Percentiles rank a stretch among this genome's conserved stretches.
phyloP scores from a whole-genome alignment of 2,113 vertebrate species.

The Salvelinus alpinus region DNA sequence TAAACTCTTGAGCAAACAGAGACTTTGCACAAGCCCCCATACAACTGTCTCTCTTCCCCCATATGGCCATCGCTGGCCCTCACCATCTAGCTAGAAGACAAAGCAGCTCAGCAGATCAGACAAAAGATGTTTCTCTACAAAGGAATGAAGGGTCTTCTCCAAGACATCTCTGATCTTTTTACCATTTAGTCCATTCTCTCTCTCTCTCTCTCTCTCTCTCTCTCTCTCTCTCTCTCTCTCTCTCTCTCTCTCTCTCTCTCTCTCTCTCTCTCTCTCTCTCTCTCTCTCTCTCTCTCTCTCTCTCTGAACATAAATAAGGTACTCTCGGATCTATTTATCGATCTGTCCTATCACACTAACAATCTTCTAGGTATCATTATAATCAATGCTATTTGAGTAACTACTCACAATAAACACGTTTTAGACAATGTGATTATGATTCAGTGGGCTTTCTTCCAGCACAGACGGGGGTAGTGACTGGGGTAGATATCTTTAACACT shows the following conservation, averaged over 20 bases:
- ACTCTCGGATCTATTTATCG: conserved; percentile 8
- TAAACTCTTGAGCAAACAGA: conserved; percentile 75
- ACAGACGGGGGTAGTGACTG: not conserved
- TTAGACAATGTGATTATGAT: conserved; percentile 6
- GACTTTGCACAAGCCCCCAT: conserved; percentile 53
- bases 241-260: too few species aligned
- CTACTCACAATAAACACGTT: not conserved
- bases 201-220: too few species aligned
- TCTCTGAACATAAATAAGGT: not conserved
- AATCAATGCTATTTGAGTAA: not conserved
- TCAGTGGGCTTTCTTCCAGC: conserved; percentile 8
- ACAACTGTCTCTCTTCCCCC: not conserved
- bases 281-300: not conserved
- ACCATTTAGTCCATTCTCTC: conserved; percentile 29
- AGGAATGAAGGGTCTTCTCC: conserved; percentile 57
- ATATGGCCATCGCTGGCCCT: not conserved
- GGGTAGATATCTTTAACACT: too few species aligned
- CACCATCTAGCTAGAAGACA: conserved; percentile 46
- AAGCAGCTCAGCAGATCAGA: conserved; percentile 72
- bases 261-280: too few species aligned
- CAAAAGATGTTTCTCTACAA: conserved; percentile 58
- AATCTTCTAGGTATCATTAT: too few species aligned
- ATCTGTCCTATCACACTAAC: too few species aligned
- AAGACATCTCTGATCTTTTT: conserved; percentile 58
- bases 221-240: too few species aligned